These are phyloP conservation scores for Celastrina argiolus DNA, from an alignment of 2,888 invertebrate species.

Conservation along the genomic window DNA sequence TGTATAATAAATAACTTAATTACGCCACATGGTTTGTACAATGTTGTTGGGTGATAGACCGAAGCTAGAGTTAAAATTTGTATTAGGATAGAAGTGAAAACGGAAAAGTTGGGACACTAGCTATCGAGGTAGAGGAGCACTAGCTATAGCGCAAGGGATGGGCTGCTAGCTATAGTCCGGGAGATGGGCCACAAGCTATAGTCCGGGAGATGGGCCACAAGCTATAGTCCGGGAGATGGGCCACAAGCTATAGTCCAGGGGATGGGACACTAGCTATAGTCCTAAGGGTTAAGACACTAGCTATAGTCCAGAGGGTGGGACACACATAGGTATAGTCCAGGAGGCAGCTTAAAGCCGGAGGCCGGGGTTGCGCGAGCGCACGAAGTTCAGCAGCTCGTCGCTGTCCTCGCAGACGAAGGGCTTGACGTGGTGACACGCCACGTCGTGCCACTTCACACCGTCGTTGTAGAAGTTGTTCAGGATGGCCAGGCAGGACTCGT, in stretches of 20 bases:
- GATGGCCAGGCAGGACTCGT: slow-evolving; percentile 92
- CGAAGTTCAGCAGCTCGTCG: slow-evolving; percentile 92
- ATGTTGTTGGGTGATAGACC: slow-evolving; percentile 40
- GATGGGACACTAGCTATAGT: not conserved
- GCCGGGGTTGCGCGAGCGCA: slow-evolving; percentile 91
- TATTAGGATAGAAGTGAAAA: not conserved
- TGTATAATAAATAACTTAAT: slow-evolving; percentile 69
- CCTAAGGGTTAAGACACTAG: too few species aligned
- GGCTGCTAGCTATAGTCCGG: not conserved
- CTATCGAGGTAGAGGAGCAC: too few species aligned
- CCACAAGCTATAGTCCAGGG: not conserved
- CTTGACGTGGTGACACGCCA: slow-evolving; percentile 90
- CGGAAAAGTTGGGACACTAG: too few species aligned
- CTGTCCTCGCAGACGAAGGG: slow-evolving; percentile 95
- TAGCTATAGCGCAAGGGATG: too few species aligned
- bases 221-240: not conserved
- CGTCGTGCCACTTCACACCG: slow-evolving; percentile 92
- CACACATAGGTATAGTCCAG: slow-evolving; percentile 5
- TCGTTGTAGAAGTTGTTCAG: slow-evolving; percentile 95
- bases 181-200: not conserved
- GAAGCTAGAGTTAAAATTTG: not conserved
- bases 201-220: not conserved
- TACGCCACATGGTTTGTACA: slow-evolving; percentile 70
- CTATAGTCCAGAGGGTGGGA: not conserved
- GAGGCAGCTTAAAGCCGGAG: slow-evolving; percentile 81